Conservation (phyloP, 2,888 invertebrate genomes). For the Melanchra persicariae region DNA sequence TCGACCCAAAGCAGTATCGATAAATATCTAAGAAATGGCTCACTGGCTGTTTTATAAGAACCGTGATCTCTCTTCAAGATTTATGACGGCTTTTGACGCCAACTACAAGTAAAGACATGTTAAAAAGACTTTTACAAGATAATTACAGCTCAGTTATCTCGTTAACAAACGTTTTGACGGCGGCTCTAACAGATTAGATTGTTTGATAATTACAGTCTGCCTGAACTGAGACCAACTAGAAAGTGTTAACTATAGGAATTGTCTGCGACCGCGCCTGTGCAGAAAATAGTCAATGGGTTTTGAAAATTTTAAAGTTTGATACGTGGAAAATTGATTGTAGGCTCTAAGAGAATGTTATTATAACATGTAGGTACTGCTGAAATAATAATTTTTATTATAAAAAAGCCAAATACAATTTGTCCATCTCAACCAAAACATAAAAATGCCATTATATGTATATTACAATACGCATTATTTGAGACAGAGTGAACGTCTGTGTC, state of each 20-base stretch:
- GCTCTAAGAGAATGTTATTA: too few species aligned
- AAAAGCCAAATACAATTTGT: too few species aligned
- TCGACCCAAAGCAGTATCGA: too few species aligned
- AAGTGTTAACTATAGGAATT: slow-evolving; percentile 48
- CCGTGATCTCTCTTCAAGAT: neutral
- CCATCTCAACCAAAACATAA: too few species aligned
- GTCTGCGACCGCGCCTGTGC: slow-evolving; percentile 12
- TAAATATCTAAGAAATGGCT: neutral
- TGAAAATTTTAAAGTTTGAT: neutral
- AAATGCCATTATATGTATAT: too few species aligned
- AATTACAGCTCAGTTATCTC: slow-evolving; percentile 50
- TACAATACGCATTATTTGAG: too few species aligned
- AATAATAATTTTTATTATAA: too few species aligned
- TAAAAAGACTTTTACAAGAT: slow-evolving; percentile 26
- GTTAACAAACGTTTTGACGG: slow-evolving; percentile 48
- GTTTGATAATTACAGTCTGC: slow-evolving; percentile 58
- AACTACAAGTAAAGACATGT: neutral
- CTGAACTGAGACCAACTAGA: slow-evolving; percentile 48
- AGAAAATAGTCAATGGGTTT: neutral
- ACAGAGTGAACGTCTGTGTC: too few species aligned
- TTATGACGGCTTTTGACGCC: neutral
- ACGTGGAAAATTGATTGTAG: neutral
- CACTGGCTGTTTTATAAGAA: neutral
- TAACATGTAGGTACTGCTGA: too few species aligned
- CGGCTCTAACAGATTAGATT: slow-evolving; percentile 55